These are phyloP conservation scores for Hycleus cichorii DNA, from an alignment of 1,140 invertebrate species.

Conservation along the genomic window DNA sequence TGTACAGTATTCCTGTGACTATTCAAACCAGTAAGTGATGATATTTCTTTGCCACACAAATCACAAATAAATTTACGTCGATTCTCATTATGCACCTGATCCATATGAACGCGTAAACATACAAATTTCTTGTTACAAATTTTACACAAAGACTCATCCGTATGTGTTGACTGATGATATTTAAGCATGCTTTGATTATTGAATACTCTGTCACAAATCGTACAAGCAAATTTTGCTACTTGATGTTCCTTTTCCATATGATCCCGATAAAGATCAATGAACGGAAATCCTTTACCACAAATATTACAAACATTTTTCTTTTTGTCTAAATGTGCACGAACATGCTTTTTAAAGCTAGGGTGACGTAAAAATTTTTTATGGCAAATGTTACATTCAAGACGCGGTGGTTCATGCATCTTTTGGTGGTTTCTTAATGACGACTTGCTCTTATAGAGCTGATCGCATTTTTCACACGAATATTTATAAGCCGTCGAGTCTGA, in stretches of 20 bases:
- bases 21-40: slow-evolving; percentile 26
- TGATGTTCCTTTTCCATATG: slow-evolving; percentile 25
- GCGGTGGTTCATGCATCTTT: slow-evolving; percentile 38
- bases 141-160: too few species aligned
- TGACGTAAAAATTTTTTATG: slow-evolving; percentile 44
- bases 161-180: neutral
- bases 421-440: slow-evolving; percentile 41
- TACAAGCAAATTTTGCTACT: slow-evolving; percentile 41
- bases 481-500: slow-evolving; percentile 17
- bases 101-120: slow-evolving; percentile 26
- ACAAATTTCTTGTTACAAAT: slow-evolving; percentile 22
- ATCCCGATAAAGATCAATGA: neutral
- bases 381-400: slow-evolving; percentile 47
- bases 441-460: slow-evolving; percentile 40
- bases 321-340: slow-evolving; percentile 48
- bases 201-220: slow-evolving; percentile 43
- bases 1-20: slow-evolving; percentile 32
- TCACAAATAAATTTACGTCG: slow-evolving; percentile 28
- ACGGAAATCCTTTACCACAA: slow-evolving; percentile 27
- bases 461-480: slow-evolving; percentile 40
- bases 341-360: slow-evolving; percentile 42
- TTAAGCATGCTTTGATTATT: slow-evolving; percentile 19
- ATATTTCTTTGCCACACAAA: slow-evolving; percentile 29
- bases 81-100: slow-evolving; percentile 22
- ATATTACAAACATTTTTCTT: slow-evolving; percentile 27